These are phyloP conservation scores for Apodemus sylvaticus DNA, from an alignment of 2,113 vertebrate species.

Conservation along the genomic window DNA sequence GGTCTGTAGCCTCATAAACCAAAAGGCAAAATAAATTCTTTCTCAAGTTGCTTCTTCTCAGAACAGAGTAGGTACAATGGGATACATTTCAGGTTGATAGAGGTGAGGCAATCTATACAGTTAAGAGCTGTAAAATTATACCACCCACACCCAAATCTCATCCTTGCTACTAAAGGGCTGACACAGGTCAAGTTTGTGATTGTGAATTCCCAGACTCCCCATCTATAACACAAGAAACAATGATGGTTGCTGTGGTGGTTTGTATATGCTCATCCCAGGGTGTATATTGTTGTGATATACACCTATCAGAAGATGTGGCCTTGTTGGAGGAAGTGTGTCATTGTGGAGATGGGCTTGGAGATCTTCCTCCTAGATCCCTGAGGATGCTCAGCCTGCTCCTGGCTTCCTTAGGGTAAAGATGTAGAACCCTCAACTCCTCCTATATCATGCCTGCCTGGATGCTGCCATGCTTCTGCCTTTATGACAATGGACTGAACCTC, in stretches of 20 bases:
- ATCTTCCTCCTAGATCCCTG: no score
- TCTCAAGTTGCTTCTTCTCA: neutral
- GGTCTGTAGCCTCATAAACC: neutral
- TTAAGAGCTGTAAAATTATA: neutral
- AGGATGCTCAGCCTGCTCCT: no score
- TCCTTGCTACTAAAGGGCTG: neutral
- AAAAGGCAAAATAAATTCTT: neutral
- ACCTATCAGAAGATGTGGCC: no score
- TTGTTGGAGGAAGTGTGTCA: no score
- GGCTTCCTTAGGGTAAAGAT: no score
- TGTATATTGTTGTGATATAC: no score
- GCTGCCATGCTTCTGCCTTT: no score
- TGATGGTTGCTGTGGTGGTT: neutral
- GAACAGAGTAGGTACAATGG: neutral
- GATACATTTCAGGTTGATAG: neutral
- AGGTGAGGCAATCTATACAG: neutral
- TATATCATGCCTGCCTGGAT: no score
- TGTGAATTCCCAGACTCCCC: neutral
- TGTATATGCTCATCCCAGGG: no score
- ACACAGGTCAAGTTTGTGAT: neutral
- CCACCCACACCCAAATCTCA: neutral
- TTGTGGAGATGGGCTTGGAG: no score
- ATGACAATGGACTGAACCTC: no score
- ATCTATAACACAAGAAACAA: neutral
- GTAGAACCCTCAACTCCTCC: no score